Conservation (phyloP, 2,113 vertebrate genomes). For the Saccopteryx bilineata region DNA sequence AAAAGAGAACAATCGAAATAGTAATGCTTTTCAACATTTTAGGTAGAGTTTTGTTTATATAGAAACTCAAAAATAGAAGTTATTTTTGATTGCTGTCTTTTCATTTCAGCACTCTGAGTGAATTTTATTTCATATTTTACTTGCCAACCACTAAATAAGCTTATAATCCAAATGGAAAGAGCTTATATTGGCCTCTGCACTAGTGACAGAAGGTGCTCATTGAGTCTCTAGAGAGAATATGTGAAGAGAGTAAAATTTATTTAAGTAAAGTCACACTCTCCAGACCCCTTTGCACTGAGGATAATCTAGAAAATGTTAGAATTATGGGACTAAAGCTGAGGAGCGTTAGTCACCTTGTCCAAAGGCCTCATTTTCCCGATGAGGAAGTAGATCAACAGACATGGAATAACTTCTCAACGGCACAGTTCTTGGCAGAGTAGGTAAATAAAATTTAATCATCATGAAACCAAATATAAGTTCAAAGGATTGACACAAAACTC, state of each 20-base stretch:
- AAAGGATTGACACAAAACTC: not conserved
- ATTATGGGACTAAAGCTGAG: not conserved
- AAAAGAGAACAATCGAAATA: not conserved
- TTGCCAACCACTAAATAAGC: not conserved
- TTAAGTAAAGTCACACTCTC: not conserved
- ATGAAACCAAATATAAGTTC: not conserved
- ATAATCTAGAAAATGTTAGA: not conserved
- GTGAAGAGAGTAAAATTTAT: not conserved
- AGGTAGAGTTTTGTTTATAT: not conserved
- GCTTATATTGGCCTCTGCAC: not conserved
- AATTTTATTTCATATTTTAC: not conserved
- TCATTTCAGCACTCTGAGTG: not conserved
- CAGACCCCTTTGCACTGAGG: not conserved
- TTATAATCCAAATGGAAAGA: not conserved
- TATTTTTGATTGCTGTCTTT: not conserved
- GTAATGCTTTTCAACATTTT: not conserved
- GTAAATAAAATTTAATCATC: slow-evolving; percentile 41
- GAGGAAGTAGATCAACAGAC: not conserved
- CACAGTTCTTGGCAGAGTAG: not conserved
- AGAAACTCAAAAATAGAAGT: slow-evolving; percentile 2
- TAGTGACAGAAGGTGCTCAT: slow-evolving; percentile 9
- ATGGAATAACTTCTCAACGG: not conserved
- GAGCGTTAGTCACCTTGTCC: not conserved
- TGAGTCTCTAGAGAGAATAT: not conserved
- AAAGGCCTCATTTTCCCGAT: not conserved